These are phyloP conservation scores for Coleophora deauratella DNA, from an alignment of 2,888 invertebrate species.

Conservation along the genomic window DNA sequence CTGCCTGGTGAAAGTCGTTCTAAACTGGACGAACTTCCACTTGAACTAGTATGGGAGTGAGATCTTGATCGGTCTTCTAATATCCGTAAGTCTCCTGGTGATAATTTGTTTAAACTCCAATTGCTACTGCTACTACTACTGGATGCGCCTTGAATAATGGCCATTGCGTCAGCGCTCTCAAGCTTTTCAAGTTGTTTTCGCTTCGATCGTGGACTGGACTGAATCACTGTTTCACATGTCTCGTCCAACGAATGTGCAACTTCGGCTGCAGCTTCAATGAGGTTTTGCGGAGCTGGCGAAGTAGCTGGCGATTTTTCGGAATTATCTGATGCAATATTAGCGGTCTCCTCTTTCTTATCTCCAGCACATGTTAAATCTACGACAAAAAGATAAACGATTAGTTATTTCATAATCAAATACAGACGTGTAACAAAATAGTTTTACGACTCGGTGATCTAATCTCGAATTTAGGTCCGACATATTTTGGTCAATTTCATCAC, in stretches of 20 bases:
- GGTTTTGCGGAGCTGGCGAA: slow-evolving; percentile 52
- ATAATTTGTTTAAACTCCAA: slow-evolving; percentile 68
- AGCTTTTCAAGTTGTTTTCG: slow-evolving; percentile 65
- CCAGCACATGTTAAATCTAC: slow-evolving; percentile 38
- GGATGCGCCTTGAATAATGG: slow-evolving; percentile 62
- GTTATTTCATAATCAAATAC: too few species aligned
- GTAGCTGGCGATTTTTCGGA: slow-evolving; percentile 34
- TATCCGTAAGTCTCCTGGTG: slow-evolving; percentile 64
- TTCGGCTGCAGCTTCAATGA: slow-evolving; percentile 79
- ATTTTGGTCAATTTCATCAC: too few species aligned
- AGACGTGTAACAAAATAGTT: too few species aligned
- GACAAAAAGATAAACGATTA: slow-evolving; percentile 19
- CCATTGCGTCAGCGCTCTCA: slow-evolving; percentile 61
- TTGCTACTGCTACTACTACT: slow-evolving; percentile 71
- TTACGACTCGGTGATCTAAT: too few species aligned
- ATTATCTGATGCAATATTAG: slow-evolving; percentile 24
- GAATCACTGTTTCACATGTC: slow-evolving; percentile 79
- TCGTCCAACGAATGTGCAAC: slow-evolving; percentile 79
- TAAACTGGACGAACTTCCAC: slow-evolving; percentile 66
- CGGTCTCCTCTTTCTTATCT: slow-evolving; percentile 35
- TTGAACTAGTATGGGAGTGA: slow-evolving; percentile 66
- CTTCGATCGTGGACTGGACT: slow-evolving; percentile 74
- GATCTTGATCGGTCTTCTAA: slow-evolving; percentile 64
- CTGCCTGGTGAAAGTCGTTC: slow-evolving; percentile 66
- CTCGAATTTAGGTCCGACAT: too few species aligned